These are phyloP conservation scores for Porites evermanni DNA, from an alignment of 92 coral and sea anemone species.

Conservation along the genomic window DNA sequence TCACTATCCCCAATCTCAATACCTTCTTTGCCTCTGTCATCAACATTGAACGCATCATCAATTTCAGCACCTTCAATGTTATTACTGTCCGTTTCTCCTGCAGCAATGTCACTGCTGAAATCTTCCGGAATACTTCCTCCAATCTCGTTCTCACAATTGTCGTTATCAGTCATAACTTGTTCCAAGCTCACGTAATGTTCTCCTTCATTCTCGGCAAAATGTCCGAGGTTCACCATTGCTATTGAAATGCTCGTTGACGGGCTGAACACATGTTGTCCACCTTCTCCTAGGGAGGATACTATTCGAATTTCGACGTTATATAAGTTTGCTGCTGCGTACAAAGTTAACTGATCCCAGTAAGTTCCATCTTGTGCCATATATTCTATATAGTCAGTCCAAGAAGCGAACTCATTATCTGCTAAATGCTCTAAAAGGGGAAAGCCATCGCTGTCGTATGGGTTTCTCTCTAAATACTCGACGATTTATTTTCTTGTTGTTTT, in stretches of 20 bases:
- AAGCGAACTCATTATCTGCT: slow-evolving; percentile 13
- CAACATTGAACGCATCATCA: background rate
- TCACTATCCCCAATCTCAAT: background rate
- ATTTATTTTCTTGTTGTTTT: slow-evolving; percentile 54
- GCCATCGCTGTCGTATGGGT: slow-evolving; percentile 39
- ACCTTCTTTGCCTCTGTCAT: slow-evolving; percentile 1
- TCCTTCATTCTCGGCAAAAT: slow-evolving; percentile 28
- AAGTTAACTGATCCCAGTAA: slow-evolving; percentile 37
- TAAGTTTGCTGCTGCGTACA: slow-evolving; percentile 35
- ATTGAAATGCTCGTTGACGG: slow-evolving; percentile 17
- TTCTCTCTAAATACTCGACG: slow-evolving; percentile 29
- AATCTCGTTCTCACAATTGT: slow-evolving; percentile 2
- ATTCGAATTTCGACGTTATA: slow-evolving; percentile 26
- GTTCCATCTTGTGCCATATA: slow-evolving; percentile 31
- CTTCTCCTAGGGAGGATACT: slow-evolving; percentile 23
- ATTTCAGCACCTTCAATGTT: background rate
- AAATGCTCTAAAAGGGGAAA: slow-evolving; percentile 47
- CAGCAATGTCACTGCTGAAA: background rate
- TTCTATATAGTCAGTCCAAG: slow-evolving; percentile 45
- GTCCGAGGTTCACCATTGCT: slow-evolving; percentile 27
- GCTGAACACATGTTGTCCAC: slow-evolving; percentile 19
- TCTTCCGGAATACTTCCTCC: slow-evolving; percentile 11
- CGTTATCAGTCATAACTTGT: slow-evolving; percentile 7
- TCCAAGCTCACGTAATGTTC: slow-evolving; percentile 32
- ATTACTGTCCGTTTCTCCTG: background rate